Evolutionary conservation across 1,140 invertebrate genomes (phyloP).

Genomic region (Sinella curviseta): DNA sequence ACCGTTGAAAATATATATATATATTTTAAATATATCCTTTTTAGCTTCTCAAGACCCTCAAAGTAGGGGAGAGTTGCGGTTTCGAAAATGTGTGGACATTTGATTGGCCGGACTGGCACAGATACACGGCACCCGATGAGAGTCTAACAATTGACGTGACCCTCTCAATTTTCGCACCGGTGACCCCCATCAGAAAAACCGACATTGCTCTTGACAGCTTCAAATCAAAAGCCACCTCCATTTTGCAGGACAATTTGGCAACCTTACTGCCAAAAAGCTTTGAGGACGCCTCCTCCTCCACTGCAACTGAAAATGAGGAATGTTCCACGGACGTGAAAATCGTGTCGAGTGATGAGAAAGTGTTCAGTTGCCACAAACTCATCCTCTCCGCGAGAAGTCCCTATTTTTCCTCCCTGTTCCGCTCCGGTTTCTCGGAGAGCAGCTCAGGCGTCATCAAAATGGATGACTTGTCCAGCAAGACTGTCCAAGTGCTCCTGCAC

Average conservation of each 20-base stretch:
- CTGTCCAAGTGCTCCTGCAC: neutral
- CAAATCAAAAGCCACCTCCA: neutral
- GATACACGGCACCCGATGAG: neutral
- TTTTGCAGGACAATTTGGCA: neutral
- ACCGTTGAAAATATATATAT: neutral
- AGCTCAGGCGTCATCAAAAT: neutral
- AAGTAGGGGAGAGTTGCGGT: neutral
- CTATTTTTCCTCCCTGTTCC: neutral
- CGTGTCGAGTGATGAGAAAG: neutral
- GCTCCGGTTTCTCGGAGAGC: neutral
- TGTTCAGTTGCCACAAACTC: neutral
- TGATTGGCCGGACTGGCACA: neutral
- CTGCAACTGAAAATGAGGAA: too few relatives aligned
- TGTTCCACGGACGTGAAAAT: neutral
- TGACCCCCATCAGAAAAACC: neutral
- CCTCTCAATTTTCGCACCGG: neutral
- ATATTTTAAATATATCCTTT: neutral
- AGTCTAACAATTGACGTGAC: neutral
- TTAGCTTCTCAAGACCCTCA: neutral
- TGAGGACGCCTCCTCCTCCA: too few relatives aligned
- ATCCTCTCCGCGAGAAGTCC: neutral
- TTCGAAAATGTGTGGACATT: neutral
- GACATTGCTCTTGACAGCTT: neutral
- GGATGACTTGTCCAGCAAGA: neutral
- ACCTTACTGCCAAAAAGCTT: neutral